Evolutionary conservation across 2,113 vertebrate genomes (phyloP), one percentile per base, ranked within the genome.

Genomic region (Pterophyllum scalare): DNA sequence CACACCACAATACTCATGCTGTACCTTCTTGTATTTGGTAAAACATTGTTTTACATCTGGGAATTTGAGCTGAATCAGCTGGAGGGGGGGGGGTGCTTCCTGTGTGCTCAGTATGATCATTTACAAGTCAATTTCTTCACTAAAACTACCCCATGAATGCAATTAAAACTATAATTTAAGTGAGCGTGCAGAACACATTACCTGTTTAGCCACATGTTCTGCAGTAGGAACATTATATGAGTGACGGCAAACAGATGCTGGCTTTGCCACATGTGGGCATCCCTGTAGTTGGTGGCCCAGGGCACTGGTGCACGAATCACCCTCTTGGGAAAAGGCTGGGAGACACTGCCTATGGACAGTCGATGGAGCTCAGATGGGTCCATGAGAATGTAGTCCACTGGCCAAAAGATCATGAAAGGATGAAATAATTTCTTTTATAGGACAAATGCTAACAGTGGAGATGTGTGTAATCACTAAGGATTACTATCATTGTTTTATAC

Each of bases 321-420:
- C 87, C 95, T 96, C 20, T 75, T 90, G 62, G 96, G 96, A 86
- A 97, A 98, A 17, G 91, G 26, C 1, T 20, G 89, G 10, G 97
- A 97, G 54, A 94, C 90, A n/a, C 81, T 96, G 77, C n/a, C 20
- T 61, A 99, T 96, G 28, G 93, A 94, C n/a, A 99, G 94, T 35
- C 98, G 95, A 79, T 95, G 82, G 38, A 90, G 94, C 85, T 99
- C 97, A 46, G 84, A 87, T 1, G 96, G 95, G 86, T 98, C 97
- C 93, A 96, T 93, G 81, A 99, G 93, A 90, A 98, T 93, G 84
- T 99, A 99, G 87, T 99, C 96, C 87, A 99, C 98, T 99, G 82
- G 2, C 9, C 7, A 61, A 43, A 70, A 20, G 2, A 11, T 43
- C 6, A 59, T 19, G 9, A 56, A 13, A 64, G 43, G 20, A 54